These are phyloP conservation scores for Rhea americana DNA, from an alignment of 2,113 vertebrate species.

Conservation along the genomic window DNA sequence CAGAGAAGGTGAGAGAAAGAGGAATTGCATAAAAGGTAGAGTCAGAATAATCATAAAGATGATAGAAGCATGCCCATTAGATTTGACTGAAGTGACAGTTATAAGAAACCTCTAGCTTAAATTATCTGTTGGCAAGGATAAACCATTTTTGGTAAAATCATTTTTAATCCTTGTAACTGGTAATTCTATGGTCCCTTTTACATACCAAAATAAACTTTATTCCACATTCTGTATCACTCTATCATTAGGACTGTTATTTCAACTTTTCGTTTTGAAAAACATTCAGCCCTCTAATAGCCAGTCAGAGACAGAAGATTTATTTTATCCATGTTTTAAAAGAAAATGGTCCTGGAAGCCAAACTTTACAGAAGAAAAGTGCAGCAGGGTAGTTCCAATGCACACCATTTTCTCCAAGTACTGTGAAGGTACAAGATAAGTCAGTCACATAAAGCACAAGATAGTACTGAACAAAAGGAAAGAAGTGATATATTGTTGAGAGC, in stretches of 20 bases:
- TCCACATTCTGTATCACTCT: constrained; percentile 45
- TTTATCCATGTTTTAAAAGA: not conserved
- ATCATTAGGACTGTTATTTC: constrained; percentile 53
- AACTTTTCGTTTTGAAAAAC: constrained; percentile 43
- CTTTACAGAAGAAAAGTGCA: not conserved
- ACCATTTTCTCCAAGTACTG: not conserved
- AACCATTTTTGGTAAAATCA: constrained; percentile 14
- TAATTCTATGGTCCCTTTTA: constrained; percentile 17
- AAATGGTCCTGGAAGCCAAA: not conserved
- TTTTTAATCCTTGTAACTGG: constrained; percentile 44
- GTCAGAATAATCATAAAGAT: not conserved
- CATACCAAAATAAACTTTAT: constrained; percentile 64
- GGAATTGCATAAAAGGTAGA: not conserved
- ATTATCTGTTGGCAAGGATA: constrained; percentile 37
- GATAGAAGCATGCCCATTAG: not conserved
- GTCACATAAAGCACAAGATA: not conserved
- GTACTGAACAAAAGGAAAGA: not conserved
- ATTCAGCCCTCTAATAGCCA: constrained; percentile 42
- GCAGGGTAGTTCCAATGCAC: constrained; percentile 12
- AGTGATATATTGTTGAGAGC: not conserved
- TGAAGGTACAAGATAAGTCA: not conserved
- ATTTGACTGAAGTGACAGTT: constrained; percentile 17
- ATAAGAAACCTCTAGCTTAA: constrained; percentile 20
- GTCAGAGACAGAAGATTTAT: constrained; percentile 26
- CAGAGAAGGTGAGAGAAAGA: constrained; percentile 36